These are phyloP conservation scores for Phanerotoma sp. DNA, from an alignment of 2,888 invertebrate species.

Conservation along the genomic window DNA sequence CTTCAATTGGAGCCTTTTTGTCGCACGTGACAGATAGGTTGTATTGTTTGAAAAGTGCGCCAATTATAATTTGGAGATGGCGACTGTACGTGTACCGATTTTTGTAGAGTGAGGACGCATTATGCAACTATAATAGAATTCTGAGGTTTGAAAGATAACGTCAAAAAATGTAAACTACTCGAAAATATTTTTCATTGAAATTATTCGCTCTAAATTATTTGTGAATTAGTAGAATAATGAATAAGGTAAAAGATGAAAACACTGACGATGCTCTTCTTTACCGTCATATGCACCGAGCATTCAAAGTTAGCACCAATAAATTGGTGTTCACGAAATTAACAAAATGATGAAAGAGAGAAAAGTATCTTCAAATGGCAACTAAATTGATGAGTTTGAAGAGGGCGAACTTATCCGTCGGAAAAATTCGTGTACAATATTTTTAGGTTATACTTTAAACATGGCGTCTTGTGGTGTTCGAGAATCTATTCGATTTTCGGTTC, in stretches of 20 bases:
- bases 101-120: too few species aligned
- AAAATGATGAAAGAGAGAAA: conserved; percentile 75
- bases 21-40: too few species aligned
- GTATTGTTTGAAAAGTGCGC: too few species aligned
- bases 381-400: conserved; percentile 68
- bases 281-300: conserved; percentile 70
- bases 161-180: too few species aligned
- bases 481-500: conserved; percentile 81
- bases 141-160: too few species aligned
- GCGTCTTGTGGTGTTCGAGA: conserved; percentile 94
- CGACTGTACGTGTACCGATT: too few species aligned
- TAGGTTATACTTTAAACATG: conserved; percentile 97
- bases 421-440: conserved; percentile 89
- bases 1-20: too few species aligned
- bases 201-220: too few species aligned
- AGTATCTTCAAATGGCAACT: conserved; percentile 68
- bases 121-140: too few species aligned
- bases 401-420: conserved; percentile 78
- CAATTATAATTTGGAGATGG: too few species aligned
- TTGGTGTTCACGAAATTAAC: conserved; percentile 81
- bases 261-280: conserved; percentile 59
- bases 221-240: too few species aligned
- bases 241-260: conserved; percentile 37
- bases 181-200: too few species aligned
- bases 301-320: conserved; percentile 53